These are phyloP conservation scores for Drosophila ercepeae DNA, from an alignment of 1,140 invertebrate species.

Conservation along the genomic window DNA sequence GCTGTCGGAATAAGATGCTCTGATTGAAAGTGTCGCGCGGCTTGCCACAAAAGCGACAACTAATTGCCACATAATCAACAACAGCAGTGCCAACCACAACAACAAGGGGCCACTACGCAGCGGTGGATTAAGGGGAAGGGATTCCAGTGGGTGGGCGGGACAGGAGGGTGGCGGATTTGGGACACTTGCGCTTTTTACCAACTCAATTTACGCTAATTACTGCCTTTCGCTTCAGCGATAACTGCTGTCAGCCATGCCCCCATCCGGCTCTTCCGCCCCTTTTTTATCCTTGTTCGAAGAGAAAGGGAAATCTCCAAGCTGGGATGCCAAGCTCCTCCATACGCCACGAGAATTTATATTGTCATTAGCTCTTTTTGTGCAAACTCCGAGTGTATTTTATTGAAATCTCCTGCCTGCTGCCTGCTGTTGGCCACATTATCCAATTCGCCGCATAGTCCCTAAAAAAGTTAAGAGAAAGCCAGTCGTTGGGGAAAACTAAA, in stretches of 20 bases:
- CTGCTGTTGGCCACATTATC: slow-evolving; percentile 24
- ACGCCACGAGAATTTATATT: slow-evolving; percentile 71
- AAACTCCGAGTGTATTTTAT: slow-evolving; percentile 62
- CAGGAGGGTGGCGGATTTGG: slow-evolving; percentile 33
- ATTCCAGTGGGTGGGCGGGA: neutral
- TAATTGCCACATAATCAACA: slow-evolving; percentile 78
- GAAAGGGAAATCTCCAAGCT: slow-evolving; percentile 8
- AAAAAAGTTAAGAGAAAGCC: neutral
- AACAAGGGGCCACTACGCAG: slow-evolving; percentile 41
- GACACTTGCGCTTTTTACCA: slow-evolving; percentile 77
- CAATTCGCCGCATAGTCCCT: slow-evolving; percentile 55
- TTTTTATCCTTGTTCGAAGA: slow-evolving; percentile 5
- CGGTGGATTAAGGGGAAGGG: slow-evolving; percentile 7
- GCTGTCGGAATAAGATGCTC: slow-evolving; percentile 53
- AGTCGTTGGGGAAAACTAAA: neutral
- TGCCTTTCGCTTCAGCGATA: slow-evolving; percentile 72
- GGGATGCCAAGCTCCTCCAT: slow-evolving; percentile 46
- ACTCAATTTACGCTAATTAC: slow-evolving; percentile 82
- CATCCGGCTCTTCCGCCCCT: neutral
- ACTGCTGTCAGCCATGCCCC: slow-evolving; percentile 29
- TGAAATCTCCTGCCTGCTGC: slow-evolving; percentile 47
- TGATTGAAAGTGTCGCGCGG: slow-evolving; percentile 60
- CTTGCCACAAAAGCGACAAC: slow-evolving; percentile 72
- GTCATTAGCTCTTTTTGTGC: slow-evolving; percentile 76
- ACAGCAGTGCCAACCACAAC: slow-evolving; percentile 46